Conservation (phyloP, 2,797 vertebrate species). For the Epinephelus malabaricus region DNA sequence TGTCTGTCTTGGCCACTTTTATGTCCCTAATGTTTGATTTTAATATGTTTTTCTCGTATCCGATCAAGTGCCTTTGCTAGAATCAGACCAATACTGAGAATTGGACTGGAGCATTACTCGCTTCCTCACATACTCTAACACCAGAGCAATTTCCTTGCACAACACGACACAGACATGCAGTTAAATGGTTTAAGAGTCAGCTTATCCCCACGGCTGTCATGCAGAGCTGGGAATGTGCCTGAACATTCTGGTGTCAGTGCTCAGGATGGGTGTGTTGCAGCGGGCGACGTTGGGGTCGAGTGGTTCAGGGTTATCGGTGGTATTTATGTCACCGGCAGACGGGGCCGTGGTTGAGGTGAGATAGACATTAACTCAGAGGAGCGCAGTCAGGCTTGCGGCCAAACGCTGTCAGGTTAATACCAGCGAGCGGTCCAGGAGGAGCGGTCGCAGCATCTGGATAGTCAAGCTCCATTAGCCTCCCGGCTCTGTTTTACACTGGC, state of each 20-base stretch:
- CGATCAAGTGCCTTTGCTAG: not conserved
- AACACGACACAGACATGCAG: conserved; percentile 22
- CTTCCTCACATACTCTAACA: not conserved
- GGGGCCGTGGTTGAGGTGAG: conserved; percentile 61
- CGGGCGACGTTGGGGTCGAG: conserved; percentile 7
- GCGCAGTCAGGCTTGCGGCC: conserved; percentile 72
- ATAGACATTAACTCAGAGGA: conserved; percentile 68
- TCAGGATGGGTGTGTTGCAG: conserved; percentile 18
- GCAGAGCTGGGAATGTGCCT: conserved; percentile 16
- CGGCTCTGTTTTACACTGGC: conserved; percentile 75
- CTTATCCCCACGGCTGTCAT: conserved; percentile 11
- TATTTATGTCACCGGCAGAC: conserved; percentile 63
- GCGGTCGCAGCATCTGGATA: conserved; percentile 80
- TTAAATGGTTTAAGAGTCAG: conserved; percentile 29
- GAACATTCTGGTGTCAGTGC: conserved; percentile 22
- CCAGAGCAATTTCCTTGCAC: not conserved
- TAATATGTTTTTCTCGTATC: not conserved
- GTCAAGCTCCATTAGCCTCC: conserved; percentile 85
- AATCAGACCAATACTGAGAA: not conserved
- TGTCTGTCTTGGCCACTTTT: not conserved
- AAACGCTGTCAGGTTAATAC: conserved; percentile 76
- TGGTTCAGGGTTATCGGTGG: conserved; percentile 60
- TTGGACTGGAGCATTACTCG: not conserved
- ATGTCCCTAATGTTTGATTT: not conserved
- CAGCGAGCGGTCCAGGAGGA: conserved; percentile 68